Evolutionary conservation across 2,797 vertebrate genomes (phyloP), one percentile per base, ranked within the genome.

Genomic region (Oreochromis grahami): DNA sequence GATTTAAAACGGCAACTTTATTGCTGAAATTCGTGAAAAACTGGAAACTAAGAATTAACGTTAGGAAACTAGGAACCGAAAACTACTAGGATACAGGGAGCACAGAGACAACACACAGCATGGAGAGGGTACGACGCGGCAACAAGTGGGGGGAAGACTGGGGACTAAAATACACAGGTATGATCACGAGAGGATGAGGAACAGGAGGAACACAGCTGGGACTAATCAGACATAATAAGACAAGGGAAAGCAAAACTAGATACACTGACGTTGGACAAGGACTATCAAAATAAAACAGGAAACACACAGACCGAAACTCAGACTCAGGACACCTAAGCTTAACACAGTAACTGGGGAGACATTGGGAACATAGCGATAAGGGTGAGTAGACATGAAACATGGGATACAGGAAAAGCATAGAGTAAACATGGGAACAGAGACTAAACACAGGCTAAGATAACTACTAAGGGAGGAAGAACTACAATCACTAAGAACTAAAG

Each of bases 41-140:
- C 56, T 58, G 29, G 56, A 58, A 58, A 58, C 29, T 34, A 58
- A 58, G 56, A 34, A 58, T 58, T 58, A 58, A 58, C 1, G 3
- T 5, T 34, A 34, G 3, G 29, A 34, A 11, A 58, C 15, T 58
- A 34, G 29, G 29, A 58, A 58, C 2, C 1, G 8, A 58, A 58
- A 58, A 58, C 56, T 58, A 58, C 26, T 17, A 58, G 55, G 55
- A 58, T 32, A 58, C 56, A 34, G 56, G 29, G 29, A 58, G 29
- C 17, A 52, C n/a, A 60, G 29, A 60, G 5, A 60, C 56, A 60
- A 34, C 17, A 11, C 56, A 34, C 17, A 60, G 15, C 56, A 34
- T 60, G 56, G 56, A 34, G 15, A 60, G 56, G 29, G 29, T 60
- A 60, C 1, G 3, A 60, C 0, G 0, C 1, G 4, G 9, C 9